phyloP scores from a whole-genome alignment of 2,797 vertebrate species.

The Takifugu ocellatus region DNA sequence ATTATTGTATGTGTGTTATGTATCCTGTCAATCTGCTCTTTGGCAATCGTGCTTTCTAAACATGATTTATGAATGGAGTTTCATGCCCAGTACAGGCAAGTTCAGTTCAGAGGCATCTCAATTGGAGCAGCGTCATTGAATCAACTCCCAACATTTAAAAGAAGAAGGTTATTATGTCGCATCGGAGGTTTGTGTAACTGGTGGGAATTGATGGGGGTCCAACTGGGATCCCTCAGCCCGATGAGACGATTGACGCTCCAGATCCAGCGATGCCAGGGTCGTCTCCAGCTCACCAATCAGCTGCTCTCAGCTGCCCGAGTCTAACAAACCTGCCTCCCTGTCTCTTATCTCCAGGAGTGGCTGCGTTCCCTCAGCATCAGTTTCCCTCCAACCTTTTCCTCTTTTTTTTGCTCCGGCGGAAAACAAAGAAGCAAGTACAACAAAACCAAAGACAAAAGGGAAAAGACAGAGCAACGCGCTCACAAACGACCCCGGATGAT shows the following conservation, averaged over 20 bases:
- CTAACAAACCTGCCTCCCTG: conserved; percentile 36
- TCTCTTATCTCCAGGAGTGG: conserved; percentile 30
- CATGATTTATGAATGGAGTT: too few relatives aligned
- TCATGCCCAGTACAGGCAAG: too few relatives aligned
- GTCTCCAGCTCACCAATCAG: conserved; percentile 5
- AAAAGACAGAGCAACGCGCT: conserved; percentile 49
- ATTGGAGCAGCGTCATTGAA: too few relatives aligned
- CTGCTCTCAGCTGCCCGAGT: conserved; percentile 35
- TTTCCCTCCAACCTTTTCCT: conserved; percentile 37
- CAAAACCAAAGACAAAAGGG: conserved; percentile 59
- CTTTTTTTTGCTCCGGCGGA: conserved; percentile 55
- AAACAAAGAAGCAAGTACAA: conserved; percentile 46
- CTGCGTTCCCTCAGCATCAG: conserved; percentile 3
- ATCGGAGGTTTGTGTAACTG: too few relatives aligned
- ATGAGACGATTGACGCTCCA: conserved; percentile 14
- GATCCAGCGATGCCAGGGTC: conserved; percentile 32
- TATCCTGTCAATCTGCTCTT: too few relatives aligned
- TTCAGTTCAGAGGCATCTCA: too few relatives aligned
- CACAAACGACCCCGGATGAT: conserved; percentile 30
- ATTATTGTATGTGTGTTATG: too few relatives aligned
- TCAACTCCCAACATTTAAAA: too few relatives aligned
- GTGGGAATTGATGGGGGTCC: too few relatives aligned
- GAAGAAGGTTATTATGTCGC: too few relatives aligned
- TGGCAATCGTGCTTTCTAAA: too few relatives aligned
- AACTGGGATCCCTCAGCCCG: too few relatives aligned